These are phyloP conservation scores for Microcaecilia unicolor DNA, from an alignment of 2,797 vertebrate species.

Conservation along the genomic window DNA sequence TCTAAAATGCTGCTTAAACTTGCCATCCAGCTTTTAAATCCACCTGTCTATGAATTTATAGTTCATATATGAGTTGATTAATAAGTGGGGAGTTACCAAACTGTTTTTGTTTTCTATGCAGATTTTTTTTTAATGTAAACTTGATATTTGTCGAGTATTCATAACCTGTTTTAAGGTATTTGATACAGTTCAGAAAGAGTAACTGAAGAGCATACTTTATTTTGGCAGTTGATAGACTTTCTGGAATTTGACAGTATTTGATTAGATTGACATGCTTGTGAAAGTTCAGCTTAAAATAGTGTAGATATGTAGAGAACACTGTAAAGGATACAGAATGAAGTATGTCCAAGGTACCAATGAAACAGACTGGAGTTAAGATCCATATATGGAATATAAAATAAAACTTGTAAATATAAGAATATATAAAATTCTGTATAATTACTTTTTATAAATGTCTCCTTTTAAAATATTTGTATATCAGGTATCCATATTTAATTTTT, in stretches of 20 bases:
- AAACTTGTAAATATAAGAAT: conserved; percentile 24
- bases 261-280: too few species aligned
- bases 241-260: conserved; percentile 1
- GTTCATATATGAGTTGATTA: conserved; percentile 2
- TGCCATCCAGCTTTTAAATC: too few species aligned
- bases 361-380: not conserved
- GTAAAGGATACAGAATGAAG: too few species aligned
- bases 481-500: conserved; percentile 35
- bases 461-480: conserved; percentile 33
- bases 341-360: too few species aligned
- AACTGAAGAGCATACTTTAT: conserved; percentile 43
- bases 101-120: conserved; percentile 18
- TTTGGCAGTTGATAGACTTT: conserved; percentile 23
- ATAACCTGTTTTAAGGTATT: conserved; percentile 62
- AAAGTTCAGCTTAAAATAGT: too few species aligned
- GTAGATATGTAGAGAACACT: too few species aligned
- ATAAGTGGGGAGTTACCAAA: not conserved
- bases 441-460: conserved; percentile 33
- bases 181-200: conserved; percentile 52
- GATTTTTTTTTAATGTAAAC: conserved; percentile 39
- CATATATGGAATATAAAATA: not conserved
- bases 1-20: too few species aligned
- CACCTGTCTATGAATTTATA: too few species aligned
- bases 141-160: conserved; percentile 37
- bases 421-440: conserved; percentile 23